Conservation (phyloP, 2,888 invertebrate species). For the Stenurella melanura region DNA sequence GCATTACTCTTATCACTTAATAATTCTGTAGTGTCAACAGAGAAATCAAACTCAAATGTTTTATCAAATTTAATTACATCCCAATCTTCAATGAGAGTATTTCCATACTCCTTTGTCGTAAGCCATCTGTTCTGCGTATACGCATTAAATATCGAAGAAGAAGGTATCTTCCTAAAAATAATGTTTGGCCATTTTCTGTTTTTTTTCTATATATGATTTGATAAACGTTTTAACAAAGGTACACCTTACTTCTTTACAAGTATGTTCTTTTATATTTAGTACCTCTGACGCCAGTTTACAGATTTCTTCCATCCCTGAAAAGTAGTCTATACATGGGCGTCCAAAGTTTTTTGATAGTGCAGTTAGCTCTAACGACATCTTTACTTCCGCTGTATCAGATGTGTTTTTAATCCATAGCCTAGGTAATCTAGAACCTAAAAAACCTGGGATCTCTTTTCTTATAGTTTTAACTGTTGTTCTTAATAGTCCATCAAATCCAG, state of each 20-base stretch:
- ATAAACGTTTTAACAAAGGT: neutral
- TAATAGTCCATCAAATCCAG: neutral
- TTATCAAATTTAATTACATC: neutral
- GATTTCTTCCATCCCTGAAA: neutral
- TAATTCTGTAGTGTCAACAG: constrained; percentile 13
- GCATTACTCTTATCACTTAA: constrained; percentile 11
- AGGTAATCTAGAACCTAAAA: neutral
- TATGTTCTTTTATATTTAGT: neutral
- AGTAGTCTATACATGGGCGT: neutral
- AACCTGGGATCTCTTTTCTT: neutral
- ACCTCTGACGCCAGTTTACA: neutral
- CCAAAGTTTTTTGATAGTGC: neutral
- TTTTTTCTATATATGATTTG: neutral
- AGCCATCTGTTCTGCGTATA: neutral
- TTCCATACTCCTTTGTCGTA: neutral
- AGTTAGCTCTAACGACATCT: neutral
- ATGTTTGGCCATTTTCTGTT: neutral
- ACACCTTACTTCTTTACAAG: neutral
- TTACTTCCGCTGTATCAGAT: neutral
- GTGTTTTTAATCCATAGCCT: neutral
- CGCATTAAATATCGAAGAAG: neutral
- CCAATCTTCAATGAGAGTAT: neutral
- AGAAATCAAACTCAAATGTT: neutral
- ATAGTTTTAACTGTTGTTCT: neutral
- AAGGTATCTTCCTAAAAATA: neutral